Evolutionary conservation across 2,797 vertebrate species (phyloP), one percentile per base, ranked within the genome.

Genomic region (Bradypodion ventrale): DNA sequence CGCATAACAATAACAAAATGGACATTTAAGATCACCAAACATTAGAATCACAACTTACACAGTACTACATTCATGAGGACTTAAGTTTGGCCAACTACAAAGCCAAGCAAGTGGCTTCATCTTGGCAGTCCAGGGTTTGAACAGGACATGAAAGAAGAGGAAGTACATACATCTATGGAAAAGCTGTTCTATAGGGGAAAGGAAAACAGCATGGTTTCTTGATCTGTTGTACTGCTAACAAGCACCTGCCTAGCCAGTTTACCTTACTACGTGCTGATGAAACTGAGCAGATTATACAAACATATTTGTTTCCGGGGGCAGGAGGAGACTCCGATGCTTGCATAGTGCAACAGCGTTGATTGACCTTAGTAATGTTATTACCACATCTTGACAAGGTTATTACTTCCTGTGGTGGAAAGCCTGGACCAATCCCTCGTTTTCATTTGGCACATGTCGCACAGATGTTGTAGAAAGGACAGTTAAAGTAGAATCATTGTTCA

Each of bases 341-440:
- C 63, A 81, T 76, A 66, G 63, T 4, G 12, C 32, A 81, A 76
- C 42, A 32, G 70, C 60, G 83, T 76, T 85, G 78, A 85, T 85
- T 85, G 85, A 69, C 52, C 40, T 76, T 69, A 21, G 37, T 65
- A 73, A 85, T 56, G n/a, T 75, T 68, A 80, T 85, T 85, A 69
- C 78, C 32, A 2, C 74, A 76, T 81, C 84, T 76, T 81, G 84
- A 81, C 78, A 76, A 81, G 66, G 52, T 85, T 85, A 81, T 75
- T 60, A 70, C 78, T 76, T 85, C 78, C 84, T 81, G 78, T 35
- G 29, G 65, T 60, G 63, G 68, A 79, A 78, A 44, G 56, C 76
- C 73, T 73, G 66, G 73, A 37, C 78, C 72, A 70, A 68, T 49
- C 49, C 21, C 25, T 52, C 40, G 6, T 76, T 76, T 76, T 60